phyloP scores from a whole-genome alignment of 2,113 vertebrate species.

The Lanius ludovicianus region DNA sequence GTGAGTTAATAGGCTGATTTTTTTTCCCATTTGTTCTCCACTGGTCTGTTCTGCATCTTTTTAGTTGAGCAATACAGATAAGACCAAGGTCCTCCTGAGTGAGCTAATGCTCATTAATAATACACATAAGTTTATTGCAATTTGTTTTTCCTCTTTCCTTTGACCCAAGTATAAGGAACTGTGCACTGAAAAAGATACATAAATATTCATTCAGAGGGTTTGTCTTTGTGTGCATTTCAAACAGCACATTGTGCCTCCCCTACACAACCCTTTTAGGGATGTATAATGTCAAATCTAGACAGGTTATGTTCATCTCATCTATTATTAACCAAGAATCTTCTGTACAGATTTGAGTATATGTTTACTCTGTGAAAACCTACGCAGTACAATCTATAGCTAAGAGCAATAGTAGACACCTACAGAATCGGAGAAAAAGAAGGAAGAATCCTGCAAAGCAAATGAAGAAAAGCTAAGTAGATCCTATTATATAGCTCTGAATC shows the following conservation, averaged over 20 bases:
- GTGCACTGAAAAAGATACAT: not conserved
- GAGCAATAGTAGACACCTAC: conserved; percentile 9
- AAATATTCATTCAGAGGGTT: accelerated
- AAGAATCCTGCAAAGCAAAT: not conserved
- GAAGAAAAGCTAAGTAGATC: not conserved
- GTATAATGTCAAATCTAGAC: not conserved
- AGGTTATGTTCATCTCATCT: not conserved
- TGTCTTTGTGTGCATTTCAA: not conserved
- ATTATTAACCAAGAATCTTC: conserved; percentile 22
- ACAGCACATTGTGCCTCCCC: not conserved
- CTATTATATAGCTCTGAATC: not conserved
- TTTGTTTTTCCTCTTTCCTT: not conserved
- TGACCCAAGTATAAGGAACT: not conserved
- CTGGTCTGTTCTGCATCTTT: not conserved
- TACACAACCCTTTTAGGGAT: not conserved
- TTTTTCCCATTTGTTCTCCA: not conserved
- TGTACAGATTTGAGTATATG: not conserved
- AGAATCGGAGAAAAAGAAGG: not conserved
- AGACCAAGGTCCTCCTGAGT: not conserved
- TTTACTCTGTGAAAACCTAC: conserved; percentile 21
- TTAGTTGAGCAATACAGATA: not conserved
- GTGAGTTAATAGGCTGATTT: not conserved
- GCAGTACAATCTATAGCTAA: not conserved
- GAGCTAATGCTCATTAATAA: not conserved
- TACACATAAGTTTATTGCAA: not conserved